Conservation (phyloP, 2,113 vertebrate species). For the Rousettus leschenaultii region DNA sequence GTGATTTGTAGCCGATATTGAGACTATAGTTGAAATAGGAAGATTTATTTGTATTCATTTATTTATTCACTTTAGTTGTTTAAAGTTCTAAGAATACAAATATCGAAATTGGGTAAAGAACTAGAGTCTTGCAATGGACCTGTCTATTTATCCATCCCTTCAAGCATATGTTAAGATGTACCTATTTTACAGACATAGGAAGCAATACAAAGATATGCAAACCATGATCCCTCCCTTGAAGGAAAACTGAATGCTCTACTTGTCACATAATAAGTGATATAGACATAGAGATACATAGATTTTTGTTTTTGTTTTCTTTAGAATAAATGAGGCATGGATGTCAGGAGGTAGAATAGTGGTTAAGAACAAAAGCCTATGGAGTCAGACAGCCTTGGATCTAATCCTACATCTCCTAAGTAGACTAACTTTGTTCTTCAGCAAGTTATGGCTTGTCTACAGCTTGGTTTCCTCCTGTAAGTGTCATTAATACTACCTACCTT, state of each 20-base stretch:
- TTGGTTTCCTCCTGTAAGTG: not conserved
- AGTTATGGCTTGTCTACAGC: not conserved
- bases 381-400: not conserved
- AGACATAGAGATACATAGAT: not conserved
- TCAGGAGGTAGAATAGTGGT: not conserved
- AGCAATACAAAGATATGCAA: not conserved
- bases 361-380: not conserved
- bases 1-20: not conserved
- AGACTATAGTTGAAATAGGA: not conserved
- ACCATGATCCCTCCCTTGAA: not conserved
- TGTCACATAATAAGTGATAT: not conserved
- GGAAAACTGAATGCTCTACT: not conserved
- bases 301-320: slow-evolving; percentile 28
- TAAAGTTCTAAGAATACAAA: not conserved
- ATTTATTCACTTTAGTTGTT: not conserved
- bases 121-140: not conserved
- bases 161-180: not conserved
- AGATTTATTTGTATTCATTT: not conserved
- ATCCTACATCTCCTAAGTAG: not conserved
- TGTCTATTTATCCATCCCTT: not conserved
- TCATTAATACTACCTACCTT: not conserved
- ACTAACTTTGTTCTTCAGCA: not conserved
- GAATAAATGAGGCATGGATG: not conserved
- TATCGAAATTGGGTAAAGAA: not conserved
- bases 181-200: not conserved